Conservation (phyloP, 2,888 invertebrate species). For the Acronicta alni region DNA sequence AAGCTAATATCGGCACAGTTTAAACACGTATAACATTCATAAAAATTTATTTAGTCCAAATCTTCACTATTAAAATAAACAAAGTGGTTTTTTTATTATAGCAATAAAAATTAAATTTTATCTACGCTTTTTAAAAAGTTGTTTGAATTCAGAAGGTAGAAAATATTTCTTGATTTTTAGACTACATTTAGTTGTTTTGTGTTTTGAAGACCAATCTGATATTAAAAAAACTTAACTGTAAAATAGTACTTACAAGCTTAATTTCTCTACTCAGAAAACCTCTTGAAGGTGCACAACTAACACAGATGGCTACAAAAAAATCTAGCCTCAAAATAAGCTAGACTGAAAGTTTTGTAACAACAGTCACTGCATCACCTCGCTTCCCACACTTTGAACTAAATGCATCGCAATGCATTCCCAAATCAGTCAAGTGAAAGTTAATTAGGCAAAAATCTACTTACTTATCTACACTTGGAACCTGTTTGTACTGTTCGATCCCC, state of each 20-base stretch:
- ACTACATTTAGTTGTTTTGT: no score
- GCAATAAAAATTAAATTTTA: background rate
- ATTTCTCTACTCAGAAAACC: background rate
- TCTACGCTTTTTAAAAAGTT: background rate
- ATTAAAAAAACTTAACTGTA: background rate
- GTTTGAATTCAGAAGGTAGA: no score
- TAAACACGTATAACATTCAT: slow-evolving; percentile 8
- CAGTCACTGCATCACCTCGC: slow-evolving; percentile 53
- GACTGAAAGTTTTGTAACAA: slow-evolving; percentile 23
- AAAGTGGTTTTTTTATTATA: slow-evolving; percentile 11
- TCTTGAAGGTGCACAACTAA: slow-evolving; percentile 5
- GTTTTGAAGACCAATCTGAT: no score
- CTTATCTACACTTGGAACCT: slow-evolving; percentile 15
- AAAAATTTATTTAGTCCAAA: slow-evolving; percentile 24
- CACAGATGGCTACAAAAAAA: slow-evolving; percentile 2
- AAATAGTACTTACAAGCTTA: no score
- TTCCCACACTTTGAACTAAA: slow-evolving; percentile 41
- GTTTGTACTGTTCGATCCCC: slow-evolving; percentile 24
- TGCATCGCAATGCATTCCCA: slow-evolving; percentile 51
- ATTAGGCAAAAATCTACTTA: slow-evolving; percentile 21
- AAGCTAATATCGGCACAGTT: background rate
- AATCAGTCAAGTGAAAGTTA: slow-evolving; percentile 36
- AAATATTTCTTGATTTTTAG: no score
- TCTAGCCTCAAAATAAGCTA: slow-evolving; percentile 20
- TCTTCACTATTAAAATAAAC: slow-evolving; percentile 11